Conservation (phyloP, 2,888 invertebrate genomes). For the Dione juno region DNA sequence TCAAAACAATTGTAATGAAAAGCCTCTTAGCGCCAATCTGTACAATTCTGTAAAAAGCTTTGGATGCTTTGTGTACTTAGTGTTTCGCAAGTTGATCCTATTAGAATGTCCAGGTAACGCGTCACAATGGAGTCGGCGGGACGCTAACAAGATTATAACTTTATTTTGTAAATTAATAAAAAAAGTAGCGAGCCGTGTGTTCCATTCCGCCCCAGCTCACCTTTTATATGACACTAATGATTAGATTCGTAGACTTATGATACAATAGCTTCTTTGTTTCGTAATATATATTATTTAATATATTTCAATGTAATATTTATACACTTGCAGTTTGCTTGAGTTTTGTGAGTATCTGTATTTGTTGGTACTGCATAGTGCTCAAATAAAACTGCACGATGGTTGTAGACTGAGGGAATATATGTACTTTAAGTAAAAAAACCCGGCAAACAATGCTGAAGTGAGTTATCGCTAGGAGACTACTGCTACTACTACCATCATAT, state of each 20-base stretch:
- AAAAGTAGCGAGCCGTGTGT: slow-evolving; percentile 67
- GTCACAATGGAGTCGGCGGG: slow-evolving; percentile 72
- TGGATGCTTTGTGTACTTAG: slow-evolving; percentile 82
- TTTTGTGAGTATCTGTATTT: too few relatives aligned
- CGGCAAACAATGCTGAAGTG: too few relatives aligned
- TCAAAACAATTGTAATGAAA: slow-evolving; percentile 53
- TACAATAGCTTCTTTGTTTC: slow-evolving; percentile 3
- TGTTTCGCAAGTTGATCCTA: slow-evolving; percentile 84
- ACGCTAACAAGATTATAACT: slow-evolving; percentile 83
- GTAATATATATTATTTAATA: too few relatives aligned
- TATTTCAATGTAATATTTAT: too few relatives aligned
- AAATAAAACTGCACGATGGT: too few relatives aligned
- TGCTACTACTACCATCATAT: too few relatives aligned
- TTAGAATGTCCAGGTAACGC: slow-evolving; percentile 81
- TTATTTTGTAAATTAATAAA: slow-evolving; percentile 82
- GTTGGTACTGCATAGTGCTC: too few relatives aligned
- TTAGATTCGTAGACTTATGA: not conserved
- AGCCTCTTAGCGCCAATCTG: slow-evolving; percentile 78
- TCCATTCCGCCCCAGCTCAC: slow-evolving; percentile 54
- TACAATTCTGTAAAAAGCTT: slow-evolving; percentile 69
- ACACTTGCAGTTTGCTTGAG: too few relatives aligned
- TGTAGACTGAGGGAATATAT: too few relatives aligned
- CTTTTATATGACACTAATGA: slow-evolving; percentile 38
- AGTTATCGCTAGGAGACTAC: too few relatives aligned
- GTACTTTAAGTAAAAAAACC: too few relatives aligned